Evolutionary conservation across 2,888 invertebrate species (phyloP).

Genomic region (Meta bourneti): DNA sequence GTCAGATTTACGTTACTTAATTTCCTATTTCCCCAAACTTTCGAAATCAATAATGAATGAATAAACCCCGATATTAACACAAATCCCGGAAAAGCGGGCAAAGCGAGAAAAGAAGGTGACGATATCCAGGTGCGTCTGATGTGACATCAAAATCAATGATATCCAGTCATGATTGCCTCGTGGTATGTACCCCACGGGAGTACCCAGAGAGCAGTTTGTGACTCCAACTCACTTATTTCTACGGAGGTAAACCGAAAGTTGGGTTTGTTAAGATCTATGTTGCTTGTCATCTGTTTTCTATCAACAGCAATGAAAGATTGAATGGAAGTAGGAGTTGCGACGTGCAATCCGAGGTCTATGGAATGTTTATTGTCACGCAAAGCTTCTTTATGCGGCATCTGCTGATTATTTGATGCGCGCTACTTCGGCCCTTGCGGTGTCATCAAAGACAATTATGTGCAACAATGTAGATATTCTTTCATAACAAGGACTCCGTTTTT

Average conservation of each 20-base stretch:
- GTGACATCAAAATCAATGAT: constrained; percentile 74
- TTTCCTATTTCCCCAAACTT: too few species aligned
- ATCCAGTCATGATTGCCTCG: constrained; percentile 57
- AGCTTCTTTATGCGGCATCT: not conserved
- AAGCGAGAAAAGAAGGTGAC: constrained; percentile 25
- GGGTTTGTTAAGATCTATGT: constrained; percentile 46
- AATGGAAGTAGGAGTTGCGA: not conserved
- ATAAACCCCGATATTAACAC: too few species aligned
- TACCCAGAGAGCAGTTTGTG: constrained; percentile 18
- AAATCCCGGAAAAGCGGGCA: too few species aligned
- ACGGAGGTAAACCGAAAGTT: constrained; percentile 41
- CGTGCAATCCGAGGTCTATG: not conserved
- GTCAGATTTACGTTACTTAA: too few species aligned
- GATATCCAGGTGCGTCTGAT: constrained; percentile 69
- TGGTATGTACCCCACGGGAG: constrained; percentile 58
- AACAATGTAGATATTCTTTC: too few species aligned
- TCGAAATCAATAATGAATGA: too few species aligned
- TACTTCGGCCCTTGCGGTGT: too few species aligned
- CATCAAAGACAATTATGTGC: too few species aligned
- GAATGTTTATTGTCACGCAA: not conserved
- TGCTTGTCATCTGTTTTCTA: constrained; percentile 49
- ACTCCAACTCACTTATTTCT: constrained; percentile 54
- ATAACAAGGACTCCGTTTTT: too few species aligned
- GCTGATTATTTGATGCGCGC: too few species aligned
- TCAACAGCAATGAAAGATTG: constrained; percentile 37